Evolutionary conservation across 2,888 invertebrate species (phyloP), one percentile per base, ranked within the genome.

Genomic region (Drosophila colorata): DNA sequence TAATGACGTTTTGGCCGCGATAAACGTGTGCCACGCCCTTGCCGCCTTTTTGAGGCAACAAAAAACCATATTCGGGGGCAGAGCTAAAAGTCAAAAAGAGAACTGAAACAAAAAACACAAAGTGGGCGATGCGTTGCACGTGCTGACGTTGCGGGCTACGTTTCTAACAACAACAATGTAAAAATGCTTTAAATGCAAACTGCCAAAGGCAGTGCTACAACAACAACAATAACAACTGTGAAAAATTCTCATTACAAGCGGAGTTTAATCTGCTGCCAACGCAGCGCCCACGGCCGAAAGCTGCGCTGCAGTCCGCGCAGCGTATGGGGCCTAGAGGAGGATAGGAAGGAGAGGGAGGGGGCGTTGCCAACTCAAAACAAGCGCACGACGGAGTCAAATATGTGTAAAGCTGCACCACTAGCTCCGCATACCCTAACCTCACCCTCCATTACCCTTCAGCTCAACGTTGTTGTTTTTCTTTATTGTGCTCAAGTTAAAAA

Each of bases 171-270:
- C 58, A 46, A 46, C 48, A 61, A 37, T 44, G 35, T 51, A 47
- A 74, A 75, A 75, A 67, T 72, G 78, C 83, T 83, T 83, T 83
- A 83, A 83, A 80, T 86, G 83, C 80, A 86, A 82, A 82, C 78
- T 77, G 81, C 81, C 83, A 52, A 57, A 33, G 80, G 82, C 80
- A 60, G 53, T 57, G 47, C 57, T 66, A 58, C 74, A 60, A 44
- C 79, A 52, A 41, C 51, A 41, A 31, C 58, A 41, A 33, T 44
- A 57, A 7, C 44, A 59, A 56, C 47, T 37, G 35, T 16, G 25
- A 79, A 66, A 74, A 85, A 85, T 82, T 84, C 87, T 84, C 87
- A 87, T 84, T 84, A 87, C 78, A 80, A 87, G 78, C 85, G 51
- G 63, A 80, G 84, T 80, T 84, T 87, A 84, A 84, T 84, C 87